These are phyloP conservation scores for Grapholita molesta DNA, from an alignment of 1,140 invertebrate species.

Conservation along the genomic window DNA sequence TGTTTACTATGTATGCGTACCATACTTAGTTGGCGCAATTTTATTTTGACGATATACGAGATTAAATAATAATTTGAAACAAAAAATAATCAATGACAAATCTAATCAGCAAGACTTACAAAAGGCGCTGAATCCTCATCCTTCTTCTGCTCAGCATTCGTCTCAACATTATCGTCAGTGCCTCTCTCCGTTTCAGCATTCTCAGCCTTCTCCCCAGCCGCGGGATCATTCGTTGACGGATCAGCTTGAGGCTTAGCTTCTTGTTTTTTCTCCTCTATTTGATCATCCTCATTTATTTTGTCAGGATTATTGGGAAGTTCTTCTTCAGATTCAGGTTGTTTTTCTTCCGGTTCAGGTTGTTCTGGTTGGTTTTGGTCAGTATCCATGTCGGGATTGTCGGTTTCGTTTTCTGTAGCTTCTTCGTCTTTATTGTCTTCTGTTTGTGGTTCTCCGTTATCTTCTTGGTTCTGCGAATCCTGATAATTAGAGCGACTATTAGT, in stretches of 20 bases:
- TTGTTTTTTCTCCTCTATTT: conserved; percentile 85
- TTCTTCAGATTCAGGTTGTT: conserved; percentile 66
- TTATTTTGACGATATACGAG: no score
- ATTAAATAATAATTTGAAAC: background rate
- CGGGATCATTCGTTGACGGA: conserved; percentile 79
- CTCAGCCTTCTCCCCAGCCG: conserved; percentile 70
- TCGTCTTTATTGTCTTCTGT: conserved; percentile 49
- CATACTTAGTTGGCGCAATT: no score
- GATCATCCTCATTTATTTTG: conserved; percentile 75
- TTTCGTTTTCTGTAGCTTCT: conserved; percentile 32
- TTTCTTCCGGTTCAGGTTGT: conserved; percentile 43
- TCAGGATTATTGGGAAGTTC: conserved; percentile 70
- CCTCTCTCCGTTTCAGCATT: conserved; percentile 68
- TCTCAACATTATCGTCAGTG: conserved; percentile 77
- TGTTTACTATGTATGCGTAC: no score
- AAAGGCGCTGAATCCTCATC: conserved; percentile 80
- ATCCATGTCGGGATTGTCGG: conserved; percentile 37
- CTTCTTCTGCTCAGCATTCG: conserved; percentile 78
- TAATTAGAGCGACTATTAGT: background rate
- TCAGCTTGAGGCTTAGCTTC: conserved; percentile 79
- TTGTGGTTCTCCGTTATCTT: conserved; percentile 17
- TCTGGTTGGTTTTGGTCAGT: conserved; percentile 48
- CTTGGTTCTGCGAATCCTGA: conserved; percentile 25
- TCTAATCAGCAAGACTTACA: conserved; percentile 47
- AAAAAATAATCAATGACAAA: background rate